Conservation (phyloP, 2,888 invertebrate genomes). For the Meandrusa payeni region DNA sequence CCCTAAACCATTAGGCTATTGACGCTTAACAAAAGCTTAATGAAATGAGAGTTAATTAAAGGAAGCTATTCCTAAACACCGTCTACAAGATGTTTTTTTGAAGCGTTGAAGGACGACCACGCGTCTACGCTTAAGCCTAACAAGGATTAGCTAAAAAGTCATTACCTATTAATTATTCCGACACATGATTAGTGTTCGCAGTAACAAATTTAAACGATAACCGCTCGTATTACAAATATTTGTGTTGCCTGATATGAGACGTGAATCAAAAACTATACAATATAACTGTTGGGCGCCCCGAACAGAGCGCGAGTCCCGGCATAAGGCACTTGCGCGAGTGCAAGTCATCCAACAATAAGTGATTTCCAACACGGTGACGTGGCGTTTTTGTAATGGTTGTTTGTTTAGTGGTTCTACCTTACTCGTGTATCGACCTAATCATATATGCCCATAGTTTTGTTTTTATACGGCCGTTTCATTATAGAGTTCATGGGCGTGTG, state of each 20-base stretch:
- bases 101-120: too few relatives aligned
- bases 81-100: too few relatives aligned
- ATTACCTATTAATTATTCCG: too few relatives aligned
- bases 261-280: slow-evolving; percentile 30
- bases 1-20: too few relatives aligned
- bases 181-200: too few relatives aligned
- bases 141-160: too few relatives aligned
- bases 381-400: slow-evolving; percentile 76
- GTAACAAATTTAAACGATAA: too few relatives aligned
- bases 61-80: too few relatives aligned
- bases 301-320: slow-evolving; percentile 43
- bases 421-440: slow-evolving; percentile 79
- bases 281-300: slow-evolving; percentile 40
- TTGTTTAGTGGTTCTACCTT: slow-evolving; percentile 80
- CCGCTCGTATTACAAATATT: slow-evolving; percentile 12
- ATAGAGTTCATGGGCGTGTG: slow-evolving; percentile 79
- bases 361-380: slow-evolving; percentile 76
- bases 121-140: too few relatives aligned
- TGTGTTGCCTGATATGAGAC: slow-evolving; percentile 3
- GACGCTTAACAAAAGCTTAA: too few relatives aligned
- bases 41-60: too few relatives aligned
- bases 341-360: slow-evolving; percentile 79
- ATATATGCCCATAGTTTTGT: slow-evolving; percentile 80
- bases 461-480: slow-evolving; percentile 77
- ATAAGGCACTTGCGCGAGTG: slow-evolving; percentile 65